These are phyloP conservation scores for Alviniconcha marisindica DNA, from an alignment of 1,140 invertebrate genomes.

Conservation along the genomic window DNA sequence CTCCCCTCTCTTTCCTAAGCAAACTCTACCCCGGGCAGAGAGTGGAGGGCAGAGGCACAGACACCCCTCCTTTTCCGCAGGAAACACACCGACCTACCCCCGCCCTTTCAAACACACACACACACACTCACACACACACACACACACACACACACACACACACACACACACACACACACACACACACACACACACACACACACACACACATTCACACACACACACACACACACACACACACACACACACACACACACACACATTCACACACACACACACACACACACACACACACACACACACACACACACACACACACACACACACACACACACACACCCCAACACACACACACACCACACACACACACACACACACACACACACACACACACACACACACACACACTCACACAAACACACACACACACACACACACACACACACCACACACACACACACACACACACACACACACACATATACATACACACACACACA, in stretches of 20 bases:
- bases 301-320: background rate
- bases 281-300: conserved; percentile 10
- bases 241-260: background rate
- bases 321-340: background rate
- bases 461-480: too few species aligned
- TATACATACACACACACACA: too few species aligned
- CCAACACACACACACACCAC: too few species aligned
- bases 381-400: too few species aligned
- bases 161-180: conserved; percentile 1
- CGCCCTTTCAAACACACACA: background rate
- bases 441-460: too few species aligned
- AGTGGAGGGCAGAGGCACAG: too few species aligned
- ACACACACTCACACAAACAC: too few species aligned
- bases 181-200: conserved; percentile 14
- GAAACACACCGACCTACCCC: conserved; percentile 5
- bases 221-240: background rate
- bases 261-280: background rate
- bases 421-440: too few species aligned
- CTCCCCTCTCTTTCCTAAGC: too few species aligned
- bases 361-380: too few species aligned
- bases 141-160: conserved; percentile 5
- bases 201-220: conserved; percentile 13
- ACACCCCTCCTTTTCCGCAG: too few species aligned
- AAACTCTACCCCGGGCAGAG: too few species aligned
- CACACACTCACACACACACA: background rate